Conservation (phyloP, 37 sponge, comb jelly and placozoan genomes). For the Dysidea cf. avara region DNA sequence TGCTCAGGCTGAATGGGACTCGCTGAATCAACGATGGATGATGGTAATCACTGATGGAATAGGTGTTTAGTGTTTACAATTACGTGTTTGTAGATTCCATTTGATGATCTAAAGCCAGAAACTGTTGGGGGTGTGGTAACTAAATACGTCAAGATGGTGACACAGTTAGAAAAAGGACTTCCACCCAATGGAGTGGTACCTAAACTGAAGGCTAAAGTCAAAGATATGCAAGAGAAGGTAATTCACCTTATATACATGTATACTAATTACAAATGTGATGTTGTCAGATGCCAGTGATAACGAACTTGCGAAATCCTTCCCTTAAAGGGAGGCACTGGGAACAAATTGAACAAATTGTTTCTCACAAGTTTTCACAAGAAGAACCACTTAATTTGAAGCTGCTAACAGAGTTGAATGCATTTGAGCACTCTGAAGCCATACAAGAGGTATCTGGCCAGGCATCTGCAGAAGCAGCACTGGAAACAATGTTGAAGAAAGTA, state of each 20-base stretch:
- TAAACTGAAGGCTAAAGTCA: constrained; percentile 84
- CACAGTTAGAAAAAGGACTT: constrained; percentile 96
- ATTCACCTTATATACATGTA: not conserved
- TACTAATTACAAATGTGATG: not conserved
- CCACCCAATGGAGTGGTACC: constrained; percentile 95
- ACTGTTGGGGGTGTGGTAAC: constrained; percentile 55
- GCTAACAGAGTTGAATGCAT: constrained; percentile 77
- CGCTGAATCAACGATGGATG: constrained; percentile 76
- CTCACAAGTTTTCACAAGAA: constrained; percentile 81
- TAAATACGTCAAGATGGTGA: constrained; percentile 88
- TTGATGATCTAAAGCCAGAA: constrained; percentile 86
- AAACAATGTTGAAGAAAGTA: constrained; percentile 89
- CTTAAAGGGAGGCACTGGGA: constrained; percentile 94
- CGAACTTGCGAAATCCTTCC: constrained; percentile 87
- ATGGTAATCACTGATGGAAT: constrained; percentile 38
- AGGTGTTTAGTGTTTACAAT: not conserved
- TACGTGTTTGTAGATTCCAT: constrained; percentile 27
- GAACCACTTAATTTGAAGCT: constrained; percentile 60
- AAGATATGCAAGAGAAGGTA: constrained; percentile 89
- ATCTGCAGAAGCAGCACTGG: constrained; percentile 93
- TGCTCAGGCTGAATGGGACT: constrained; percentile 81
- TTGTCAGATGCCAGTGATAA: constrained; percentile 72
- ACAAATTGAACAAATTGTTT: constrained; percentile 78
- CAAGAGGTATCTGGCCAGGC: constrained; percentile 97
- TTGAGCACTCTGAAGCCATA: constrained; percentile 83